These are phyloP conservation scores for Ferrisia virgata DNA, from an alignment of 2,888 invertebrate species.

Conservation along the genomic window DNA sequence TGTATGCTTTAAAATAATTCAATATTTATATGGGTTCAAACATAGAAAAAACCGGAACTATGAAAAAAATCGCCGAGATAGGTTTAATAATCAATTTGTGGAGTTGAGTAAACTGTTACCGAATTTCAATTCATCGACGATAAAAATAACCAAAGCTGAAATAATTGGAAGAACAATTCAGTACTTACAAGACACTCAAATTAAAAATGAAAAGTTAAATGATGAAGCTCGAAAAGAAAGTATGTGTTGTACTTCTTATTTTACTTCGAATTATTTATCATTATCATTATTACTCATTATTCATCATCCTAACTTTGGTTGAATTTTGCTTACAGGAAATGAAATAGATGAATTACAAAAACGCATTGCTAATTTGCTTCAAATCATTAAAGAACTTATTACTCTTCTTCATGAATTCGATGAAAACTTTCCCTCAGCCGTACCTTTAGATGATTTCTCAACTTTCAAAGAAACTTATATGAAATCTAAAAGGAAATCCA, in stretches of 20 bases:
- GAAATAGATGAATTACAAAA: slow-evolving; percentile 33
- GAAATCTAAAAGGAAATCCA: slow-evolving; percentile 1
- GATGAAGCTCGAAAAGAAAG: slow-evolving; percentile 32
- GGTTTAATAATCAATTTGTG: slow-evolving; percentile 52
- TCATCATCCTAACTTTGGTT: background rate
- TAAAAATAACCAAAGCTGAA: slow-evolving; percentile 51
- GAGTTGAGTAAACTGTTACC: slow-evolving; percentile 53
- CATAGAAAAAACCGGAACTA: slow-evolving; percentile 50
- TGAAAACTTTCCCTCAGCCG: slow-evolving; percentile 14
- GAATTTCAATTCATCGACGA: slow-evolving; percentile 51
- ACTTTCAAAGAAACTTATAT: slow-evolving; percentile 28
- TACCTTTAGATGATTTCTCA: slow-evolving; percentile 34
- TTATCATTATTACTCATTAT: background rate
- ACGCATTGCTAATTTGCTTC: background rate
- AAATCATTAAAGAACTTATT: slow-evolving; percentile 37
- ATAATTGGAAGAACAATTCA: slow-evolving; percentile 51
- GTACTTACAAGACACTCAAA: slow-evolving; percentile 50
- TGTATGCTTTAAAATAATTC: background rate
- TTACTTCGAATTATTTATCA: background rate
- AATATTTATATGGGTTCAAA: background rate
- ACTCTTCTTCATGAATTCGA: slow-evolving; percentile 16
- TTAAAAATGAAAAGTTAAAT: slow-evolving; percentile 49
- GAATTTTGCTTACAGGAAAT: background rate
- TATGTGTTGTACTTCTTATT: background rate
- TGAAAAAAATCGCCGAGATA: slow-evolving; percentile 52